Evolutionary conservation across 53 echinoderm and acorn worm genomes (phyloP), one percentile per base, ranked within the genome.

Genomic region (Henricia sp.): DNA sequence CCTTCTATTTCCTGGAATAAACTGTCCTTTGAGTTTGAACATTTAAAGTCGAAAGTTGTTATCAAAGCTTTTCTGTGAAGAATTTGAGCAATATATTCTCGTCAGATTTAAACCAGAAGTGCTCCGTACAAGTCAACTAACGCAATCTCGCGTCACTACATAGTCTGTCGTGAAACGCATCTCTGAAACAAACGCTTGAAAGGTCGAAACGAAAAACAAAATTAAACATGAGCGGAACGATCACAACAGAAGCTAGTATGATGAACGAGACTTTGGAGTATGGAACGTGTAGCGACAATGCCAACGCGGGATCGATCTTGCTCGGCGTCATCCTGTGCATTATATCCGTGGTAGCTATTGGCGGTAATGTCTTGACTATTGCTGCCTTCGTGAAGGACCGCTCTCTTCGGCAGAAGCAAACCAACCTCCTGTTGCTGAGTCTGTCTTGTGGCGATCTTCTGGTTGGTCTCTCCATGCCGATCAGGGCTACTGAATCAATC

Each of bases 331-430:
- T 38, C 39, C 19, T 68, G 37, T 68, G 39, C 16, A 12, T 80
- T 14, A 34, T 80, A 9, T 19, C 62, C 4, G 16, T 80, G 43
- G 30, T 74, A 28, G 34, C 85, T 0, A 26, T 85, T 21, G 21
- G 46, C 19, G 86, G 86, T 0, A 86, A 86, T 27, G 44, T 75
- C 16, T 28, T 76, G 1, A 86, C 86, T 12, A 50, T 86, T 11
- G 32, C 48, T 0, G 86, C 76, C 0, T 86, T 86, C 52, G 28
- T 65, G 30, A 32, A 50, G 11, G 67, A 85, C 41, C 42, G 39
- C 0, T 21, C 37, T 0, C 63, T 85, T 1, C 17, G 85, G 13
- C 43, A 59, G 17, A 85, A 85, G 30, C 85, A 59, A 44, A 43
- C 72, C 24, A 42, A 75, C 40, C 59, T 54, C 17, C 37, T 75